Conservation (phyloP, 2,797 vertebrate genomes). For the Gallinago stenura region DNA sequence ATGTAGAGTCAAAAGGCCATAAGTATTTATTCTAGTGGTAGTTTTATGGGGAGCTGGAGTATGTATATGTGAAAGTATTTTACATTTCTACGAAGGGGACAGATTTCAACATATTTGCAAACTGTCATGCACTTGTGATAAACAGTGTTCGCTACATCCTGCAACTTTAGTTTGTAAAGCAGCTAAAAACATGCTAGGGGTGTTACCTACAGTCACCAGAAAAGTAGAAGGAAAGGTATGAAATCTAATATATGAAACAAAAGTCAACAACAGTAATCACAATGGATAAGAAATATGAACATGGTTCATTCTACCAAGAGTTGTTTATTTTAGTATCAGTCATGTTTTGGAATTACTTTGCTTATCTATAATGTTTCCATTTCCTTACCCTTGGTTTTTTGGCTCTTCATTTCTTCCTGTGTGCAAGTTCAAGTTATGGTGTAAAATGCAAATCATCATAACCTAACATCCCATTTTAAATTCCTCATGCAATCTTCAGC, state of each 20-base stretch:
- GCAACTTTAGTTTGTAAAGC: background rate
- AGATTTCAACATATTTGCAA: background rate
- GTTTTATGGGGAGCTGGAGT: background rate
- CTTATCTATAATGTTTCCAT: slow-evolving; percentile 21
- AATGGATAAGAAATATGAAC: background rate
- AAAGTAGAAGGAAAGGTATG: background rate
- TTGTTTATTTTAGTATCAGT: slow-evolving; percentile 9
- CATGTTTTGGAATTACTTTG: background rate
- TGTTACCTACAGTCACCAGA: background rate
- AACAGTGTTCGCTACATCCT: background rate
- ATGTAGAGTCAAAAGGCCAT: background rate
- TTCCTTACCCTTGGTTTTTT: background rate
- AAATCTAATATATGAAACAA: slow-evolving; percentile 5
- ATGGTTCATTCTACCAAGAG: background rate
- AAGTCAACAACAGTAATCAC: background rate
- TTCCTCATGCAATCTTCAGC: background rate
- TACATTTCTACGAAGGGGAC: background rate
- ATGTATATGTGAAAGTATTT: background rate
- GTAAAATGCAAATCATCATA: background rate
- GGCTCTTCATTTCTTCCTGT: background rate
- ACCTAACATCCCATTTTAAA: slow-evolving; percentile 15
- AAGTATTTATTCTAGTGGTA: background rate
- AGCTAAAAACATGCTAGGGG: background rate
- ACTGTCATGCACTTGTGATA: background rate
- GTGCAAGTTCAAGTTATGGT: background rate